Conservation (phyloP, 2,113 vertebrate species). For the Hiodon tergisus region DNA sequence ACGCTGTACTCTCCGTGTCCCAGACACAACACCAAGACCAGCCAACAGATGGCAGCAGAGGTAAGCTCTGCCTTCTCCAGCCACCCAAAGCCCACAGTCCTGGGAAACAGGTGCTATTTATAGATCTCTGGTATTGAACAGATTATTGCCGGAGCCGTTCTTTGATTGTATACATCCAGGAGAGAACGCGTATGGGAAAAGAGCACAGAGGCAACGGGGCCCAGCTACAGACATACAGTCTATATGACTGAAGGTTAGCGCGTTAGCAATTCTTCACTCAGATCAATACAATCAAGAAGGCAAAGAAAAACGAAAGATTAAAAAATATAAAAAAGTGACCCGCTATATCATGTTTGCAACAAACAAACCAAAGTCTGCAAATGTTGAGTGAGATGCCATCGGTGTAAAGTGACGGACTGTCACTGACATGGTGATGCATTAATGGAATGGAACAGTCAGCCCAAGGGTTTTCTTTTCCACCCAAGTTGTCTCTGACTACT, state of each 20-base stretch:
- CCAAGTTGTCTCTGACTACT: not conserved
- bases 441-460: not conserved
- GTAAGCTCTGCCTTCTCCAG: not conserved
- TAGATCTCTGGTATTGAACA: slow-evolving; percentile 13
- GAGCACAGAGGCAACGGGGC: not conserved
- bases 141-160: not conserved
- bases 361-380: too few relatives aligned
- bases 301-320: not conserved
- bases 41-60: slow-evolving; percentile 77
- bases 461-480: not conserved
- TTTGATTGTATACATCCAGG: not conserved
- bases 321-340: not conserved
- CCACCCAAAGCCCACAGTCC: slow-evolving; percentile 2
- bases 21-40: not conserved
- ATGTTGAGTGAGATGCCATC: too few relatives aligned
- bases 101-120: slow-evolving; percentile 42
- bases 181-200: not conserved
- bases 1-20: not conserved
- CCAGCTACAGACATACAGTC: not conserved
- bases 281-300: not conserved
- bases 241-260: not conserved
- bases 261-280: not conserved
- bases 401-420: too few relatives aligned
- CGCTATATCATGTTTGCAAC: not conserved
- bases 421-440: too few relatives aligned